A percentile compares a stretch with the other conserved stretches of the same genome.
phyloP scores from a whole-genome alignment of 2,888 invertebrate genomes.

The Lathronympha strigana region DNA sequence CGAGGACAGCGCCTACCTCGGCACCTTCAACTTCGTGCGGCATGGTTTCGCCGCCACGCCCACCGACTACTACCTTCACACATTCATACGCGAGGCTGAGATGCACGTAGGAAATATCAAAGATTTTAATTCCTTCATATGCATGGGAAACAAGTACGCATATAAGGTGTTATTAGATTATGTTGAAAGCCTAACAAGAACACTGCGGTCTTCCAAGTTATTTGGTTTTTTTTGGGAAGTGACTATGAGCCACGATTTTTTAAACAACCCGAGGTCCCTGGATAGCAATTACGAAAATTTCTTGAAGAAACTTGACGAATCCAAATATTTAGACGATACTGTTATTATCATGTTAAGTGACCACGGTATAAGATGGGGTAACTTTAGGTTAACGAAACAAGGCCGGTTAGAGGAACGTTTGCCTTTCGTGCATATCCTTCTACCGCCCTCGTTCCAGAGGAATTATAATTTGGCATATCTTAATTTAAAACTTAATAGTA shows the following conservation, averaged over 20 bases:
- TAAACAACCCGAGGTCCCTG: conserved; percentile 90
- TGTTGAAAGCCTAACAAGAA: conserved; percentile 85
- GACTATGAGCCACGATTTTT: conserved; percentile 92
- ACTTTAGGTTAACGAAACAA: conserved; percentile 92
- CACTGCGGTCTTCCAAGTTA: conserved; percentile 84
- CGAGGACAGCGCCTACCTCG: conserved; percentile 92
- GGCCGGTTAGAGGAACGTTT: conserved; percentile 94
- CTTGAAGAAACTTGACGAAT: conserved; percentile 79
- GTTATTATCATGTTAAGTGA: conserved; percentile 92
- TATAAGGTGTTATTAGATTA: conserved; percentile 90
- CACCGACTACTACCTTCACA: conserved; percentile 93
- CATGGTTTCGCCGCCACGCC: conserved; percentile 91
- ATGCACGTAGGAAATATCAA: conserved; percentile 86
- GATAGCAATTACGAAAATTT: conserved; percentile 87
- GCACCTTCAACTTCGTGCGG: conserved; percentile 92
- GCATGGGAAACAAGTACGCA: conserved; percentile 88
- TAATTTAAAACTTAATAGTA: conserved; percentile 87
- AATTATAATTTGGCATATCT: conserved; percentile 85
- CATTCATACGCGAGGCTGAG: conserved; percentile 89
- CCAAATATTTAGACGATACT: conserved; percentile 86
- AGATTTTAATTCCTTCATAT: conserved; percentile 86
- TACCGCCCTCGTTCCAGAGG: conserved; percentile 89
- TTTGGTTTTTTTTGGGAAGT: conserved; percentile 95
- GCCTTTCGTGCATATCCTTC: conserved; percentile 89
- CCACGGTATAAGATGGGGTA: conserved; percentile 95